These are phyloP conservation scores for Leptopilina boulardi DNA, from an alignment of 1,140 invertebrate genomes.

Conservation along the genomic window DNA sequence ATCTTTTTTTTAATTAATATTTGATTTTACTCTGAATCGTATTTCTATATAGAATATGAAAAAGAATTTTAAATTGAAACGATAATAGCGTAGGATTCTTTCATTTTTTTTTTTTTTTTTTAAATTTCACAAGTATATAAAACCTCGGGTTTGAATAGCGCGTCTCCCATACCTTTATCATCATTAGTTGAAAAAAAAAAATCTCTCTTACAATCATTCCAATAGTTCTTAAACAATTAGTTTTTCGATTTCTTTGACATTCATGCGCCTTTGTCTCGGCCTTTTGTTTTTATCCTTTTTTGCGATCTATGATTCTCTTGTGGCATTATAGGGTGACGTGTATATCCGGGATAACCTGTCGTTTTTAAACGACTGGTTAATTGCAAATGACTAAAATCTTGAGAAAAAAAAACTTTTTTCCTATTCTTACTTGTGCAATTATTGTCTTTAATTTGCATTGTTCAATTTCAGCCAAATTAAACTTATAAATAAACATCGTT, in stretches of 20 bases:
- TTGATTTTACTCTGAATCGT: background rate
- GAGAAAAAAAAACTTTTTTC: constrained; percentile 2
- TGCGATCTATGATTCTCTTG: background rate
- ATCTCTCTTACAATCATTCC: background rate
- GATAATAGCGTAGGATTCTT: background rate
- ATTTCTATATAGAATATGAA: background rate
- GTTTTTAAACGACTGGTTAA: background rate
- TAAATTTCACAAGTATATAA: background rate
- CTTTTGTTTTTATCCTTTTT: constrained; percentile 14
- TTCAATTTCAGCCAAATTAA: constrained; percentile 6
- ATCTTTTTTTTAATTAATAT: no score
- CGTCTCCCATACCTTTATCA: background rate
- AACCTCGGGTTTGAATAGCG: constrained; percentile 4
- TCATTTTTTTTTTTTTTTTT: background rate
- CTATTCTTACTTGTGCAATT: background rate
- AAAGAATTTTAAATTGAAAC: constrained; percentile 13
- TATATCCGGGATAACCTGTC: constrained; percentile 14
- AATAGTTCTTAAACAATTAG: constrained; percentile 12
- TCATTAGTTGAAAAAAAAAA: constrained; percentile 24
- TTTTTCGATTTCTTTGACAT: background rate
- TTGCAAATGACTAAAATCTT: background rate
- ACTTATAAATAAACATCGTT: background rate
- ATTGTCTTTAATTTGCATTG: constrained; percentile 9
- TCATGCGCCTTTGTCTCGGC: constrained; percentile 5
- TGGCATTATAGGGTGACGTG: background rate